Base-by-base conservation (phyloP, 2,113 vertebrate species). In the Prionailurus viverrinus region DNA sequence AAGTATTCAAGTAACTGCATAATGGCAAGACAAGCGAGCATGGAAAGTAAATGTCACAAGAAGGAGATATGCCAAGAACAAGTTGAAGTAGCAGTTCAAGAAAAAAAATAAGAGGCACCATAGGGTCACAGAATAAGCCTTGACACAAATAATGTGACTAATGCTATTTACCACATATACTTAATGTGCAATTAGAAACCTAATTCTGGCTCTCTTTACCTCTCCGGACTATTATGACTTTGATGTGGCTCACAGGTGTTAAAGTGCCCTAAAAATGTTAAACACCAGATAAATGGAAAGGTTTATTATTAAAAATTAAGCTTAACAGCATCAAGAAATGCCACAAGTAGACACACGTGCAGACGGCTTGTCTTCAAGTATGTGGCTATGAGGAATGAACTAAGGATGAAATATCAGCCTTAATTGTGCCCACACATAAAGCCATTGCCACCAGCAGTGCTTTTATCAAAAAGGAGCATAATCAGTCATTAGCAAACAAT, bases 401-500 rank as follows among this genome's bases (percentile, higher is more conserved):
- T 21, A 45, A 80, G 18, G 45, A 88, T 51, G 5, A 74, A 76
- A 18, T 18, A 58, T 81, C 53, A 5, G 51, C 51, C 4, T 21
- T 80, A n/a, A 81, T 31, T 87, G 36, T 66, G 13, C 31, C 36
- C 31, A 82, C 19, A 68, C 36, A 23, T 53, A 78, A n/a, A 84
- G 31, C 15, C 33, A 41, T 61, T 23, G 45, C 36, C 36, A 82
- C 68, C 36, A 82, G 23, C 58, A 87, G 6, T 8, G 66, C 33
- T 4, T 81, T 69, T 78, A 69, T 66, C 33, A 45, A 81, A 91
- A 92, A 84, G 27, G 29, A 13, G 4, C 15, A 15, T 88, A 78
- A 96, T 86, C 45, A 74, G 87, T 97, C 82, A 92, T 90, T 79
- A 88, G n/a, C 89, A 80, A 95, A 81, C 66, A 89, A 96, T 86